phyloP scores from a whole-genome alignment of 1,140 invertebrate genomes.

The Macrotrachela quadricornifera region DNA sequence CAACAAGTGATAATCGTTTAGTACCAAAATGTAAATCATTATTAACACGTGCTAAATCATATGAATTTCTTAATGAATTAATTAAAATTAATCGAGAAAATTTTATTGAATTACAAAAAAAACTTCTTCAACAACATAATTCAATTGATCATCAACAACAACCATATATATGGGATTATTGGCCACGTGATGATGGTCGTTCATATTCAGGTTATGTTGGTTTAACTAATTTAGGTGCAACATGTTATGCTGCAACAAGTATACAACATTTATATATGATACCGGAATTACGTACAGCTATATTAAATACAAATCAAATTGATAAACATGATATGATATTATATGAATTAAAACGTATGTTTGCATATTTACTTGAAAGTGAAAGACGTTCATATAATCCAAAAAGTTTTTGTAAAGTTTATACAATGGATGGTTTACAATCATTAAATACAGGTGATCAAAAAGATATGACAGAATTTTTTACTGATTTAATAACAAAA shows the following conservation, averaged over 20 bases:
- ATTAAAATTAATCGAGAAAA: neutral
- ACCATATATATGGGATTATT: constrained; percentile 1
- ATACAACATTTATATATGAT: constrained; percentile 93
- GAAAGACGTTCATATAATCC: constrained; percentile 85
- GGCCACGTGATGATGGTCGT: constrained; percentile 2
- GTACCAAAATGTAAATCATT: too few species aligned
- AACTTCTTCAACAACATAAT: neutral
- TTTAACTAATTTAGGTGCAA: constrained; percentile 77
- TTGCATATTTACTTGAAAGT: constrained; percentile 74
- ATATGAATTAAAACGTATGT: constrained; percentile 71
- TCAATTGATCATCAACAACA: neutral
- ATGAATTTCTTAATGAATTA: constrained; percentile 2
- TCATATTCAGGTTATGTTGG: constrained; percentile 47
- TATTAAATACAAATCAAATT: constrained; percentile 40
- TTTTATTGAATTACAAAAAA: neutral
- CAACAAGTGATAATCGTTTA: too few species aligned
- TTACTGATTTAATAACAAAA: constrained; percentile 81
- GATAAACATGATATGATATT: constrained; percentile 49
- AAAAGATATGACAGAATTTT: constrained; percentile 94
- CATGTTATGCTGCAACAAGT: constrained; percentile 87
- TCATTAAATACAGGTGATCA: constrained; percentile 83
- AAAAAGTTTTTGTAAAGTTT: constrained; percentile 75
- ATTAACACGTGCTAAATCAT: neutral
- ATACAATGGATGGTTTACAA: constrained; percentile 76
- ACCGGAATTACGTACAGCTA: constrained; percentile 59